Base-by-base conservation (phyloP, 1,140 invertebrate genomes). In the Leptopilina clavipes region DNA sequence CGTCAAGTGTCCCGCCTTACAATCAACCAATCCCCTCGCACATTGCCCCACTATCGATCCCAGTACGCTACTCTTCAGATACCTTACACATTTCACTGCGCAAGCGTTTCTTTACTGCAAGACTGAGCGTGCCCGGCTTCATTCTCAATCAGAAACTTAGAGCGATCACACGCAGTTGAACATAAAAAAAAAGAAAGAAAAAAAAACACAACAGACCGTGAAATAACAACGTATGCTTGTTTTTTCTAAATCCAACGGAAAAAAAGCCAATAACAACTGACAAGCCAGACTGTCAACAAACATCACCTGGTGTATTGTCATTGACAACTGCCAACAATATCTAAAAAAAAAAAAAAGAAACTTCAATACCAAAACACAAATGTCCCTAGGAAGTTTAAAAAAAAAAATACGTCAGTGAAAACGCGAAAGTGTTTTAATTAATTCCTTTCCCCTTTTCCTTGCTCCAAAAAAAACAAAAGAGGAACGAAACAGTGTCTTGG, bases 1-100 rank as follows among this genome's bases (percentile, higher is more conserved):
- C 89, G 89, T 90, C 84, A 40, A 83, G 77, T 79, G 87, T 85
- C 85, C 89, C 89, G 89, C 89, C 88, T 90, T 81, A 79, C 59
- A 19, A 25, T 48, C 12, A 52, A 59, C 89, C 88, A 90, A 90
- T 90, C 45, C 37, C 40, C 7, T 19, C 25, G 8, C 17, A 37
- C 56, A 1, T 43, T 77, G 79, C 83, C 74, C 79, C 65, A 25
- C n/a, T 54, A 17, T 9, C 10, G 8, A 54, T 45, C 48, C 17
- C 59, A 7, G 19, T 54, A 9, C 70, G 37, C 45, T 12, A n/a
- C 71, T 56, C 77, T 73, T 78, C 76, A 79, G 76, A 73, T 71
- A 75, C 76, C 73, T 77, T 73, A 56, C 73, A 75, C 80, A 82
- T 82, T 83, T 71, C 82, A 84, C 84, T 87, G 80, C 81, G 86